Evolutionary conservation across 2,797 vertebrate species (phyloP).

Genomic region (Chloroceryle inda): DNA sequence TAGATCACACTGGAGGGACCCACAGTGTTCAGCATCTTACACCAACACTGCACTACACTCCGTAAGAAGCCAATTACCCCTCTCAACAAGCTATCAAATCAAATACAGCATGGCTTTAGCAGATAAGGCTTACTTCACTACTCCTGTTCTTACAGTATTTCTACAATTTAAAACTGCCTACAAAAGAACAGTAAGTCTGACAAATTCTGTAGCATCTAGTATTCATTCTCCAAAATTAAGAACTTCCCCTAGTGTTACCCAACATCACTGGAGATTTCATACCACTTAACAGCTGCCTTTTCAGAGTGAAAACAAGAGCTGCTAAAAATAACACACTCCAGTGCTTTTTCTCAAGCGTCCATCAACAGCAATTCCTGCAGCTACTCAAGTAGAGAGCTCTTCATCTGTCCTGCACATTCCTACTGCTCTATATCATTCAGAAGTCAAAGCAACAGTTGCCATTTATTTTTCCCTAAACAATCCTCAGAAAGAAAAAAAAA

Average conservation of each 20-base stretch:
- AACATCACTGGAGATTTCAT: background rate
- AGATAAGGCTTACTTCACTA: background rate
- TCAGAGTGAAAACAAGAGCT: constrained; percentile 33
- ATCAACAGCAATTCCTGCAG: background rate
- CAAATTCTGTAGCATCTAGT: background rate
- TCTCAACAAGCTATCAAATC: background rate
- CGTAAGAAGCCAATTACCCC: background rate
- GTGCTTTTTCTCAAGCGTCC: background rate
- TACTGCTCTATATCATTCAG: background rate
- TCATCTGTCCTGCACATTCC: constrained; percentile 30
- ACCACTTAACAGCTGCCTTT: constrained; percentile 28
- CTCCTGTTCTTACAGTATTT: background rate
- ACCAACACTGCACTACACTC: background rate
- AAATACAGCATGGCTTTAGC: background rate
- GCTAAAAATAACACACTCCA: constrained; percentile 46
- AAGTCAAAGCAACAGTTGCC: constrained; percentile 32
- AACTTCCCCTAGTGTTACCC: background rate
- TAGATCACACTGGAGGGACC: background rate
- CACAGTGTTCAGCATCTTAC: background rate
- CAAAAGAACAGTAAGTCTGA: background rate
- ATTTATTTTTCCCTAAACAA: background rate
- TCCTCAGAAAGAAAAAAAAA: background rate
- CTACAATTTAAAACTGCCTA: background rate
- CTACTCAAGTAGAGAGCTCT: background rate
- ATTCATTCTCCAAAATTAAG: background rate